Evolutionary conservation across 2,888 invertebrate species (phyloP).

Genomic region (Tolmerus cingulatus): DNA sequence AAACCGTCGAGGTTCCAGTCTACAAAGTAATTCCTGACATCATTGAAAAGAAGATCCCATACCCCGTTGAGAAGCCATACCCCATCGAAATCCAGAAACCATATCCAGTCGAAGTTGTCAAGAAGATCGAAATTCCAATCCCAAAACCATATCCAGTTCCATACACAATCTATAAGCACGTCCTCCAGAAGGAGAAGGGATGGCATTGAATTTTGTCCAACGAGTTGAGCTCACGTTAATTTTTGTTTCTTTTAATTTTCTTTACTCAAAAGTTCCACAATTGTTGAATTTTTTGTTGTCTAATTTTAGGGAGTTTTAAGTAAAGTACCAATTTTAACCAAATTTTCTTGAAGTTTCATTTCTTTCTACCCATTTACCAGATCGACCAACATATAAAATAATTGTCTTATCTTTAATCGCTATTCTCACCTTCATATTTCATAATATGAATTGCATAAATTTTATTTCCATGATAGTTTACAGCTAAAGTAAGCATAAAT

Average conservation of each 20-base stretch:
- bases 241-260: neutral
- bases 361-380: neutral
- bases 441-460: too few species aligned
- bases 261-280: conserved; percentile 11
- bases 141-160: conserved; percentile 79
- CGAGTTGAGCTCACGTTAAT: conserved; percentile 15
- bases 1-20: conserved; percentile 76
- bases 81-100: conserved; percentile 76
- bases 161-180: conserved; percentile 77
- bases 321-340: neutral
- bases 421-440: too few species aligned
- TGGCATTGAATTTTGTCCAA: conserved; percentile 50
- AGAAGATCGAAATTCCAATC: conserved; percentile 75
- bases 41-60: conserved; percentile 76
- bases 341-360: neutral
- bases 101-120: conserved; percentile 78
- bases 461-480: too few species aligned
- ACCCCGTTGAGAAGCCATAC: conserved; percentile 75
- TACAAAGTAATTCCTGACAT: conserved; percentile 78
- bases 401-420: too few species aligned
- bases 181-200: conserved; percentile 67
- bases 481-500: too few species aligned
- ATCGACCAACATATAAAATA: too few species aligned
- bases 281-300: conserved; percentile 46
- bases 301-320: conserved; percentile 47